Evolutionary conservation across 2,797 vertebrate species (phyloP).

Genomic region (Periophthalmus magnuspinnatus): DNA sequence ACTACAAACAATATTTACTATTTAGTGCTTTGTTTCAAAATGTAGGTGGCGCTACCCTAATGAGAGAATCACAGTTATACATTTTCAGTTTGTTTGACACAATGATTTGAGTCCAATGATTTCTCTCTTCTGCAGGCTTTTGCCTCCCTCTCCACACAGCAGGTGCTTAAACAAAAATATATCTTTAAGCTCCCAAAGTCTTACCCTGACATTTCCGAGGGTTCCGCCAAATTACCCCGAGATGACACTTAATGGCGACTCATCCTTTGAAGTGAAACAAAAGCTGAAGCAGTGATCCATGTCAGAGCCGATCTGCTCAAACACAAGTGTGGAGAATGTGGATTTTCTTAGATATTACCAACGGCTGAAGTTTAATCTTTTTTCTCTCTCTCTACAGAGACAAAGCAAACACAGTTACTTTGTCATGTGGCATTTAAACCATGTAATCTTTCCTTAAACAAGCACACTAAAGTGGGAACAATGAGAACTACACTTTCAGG

Average conservation of each 20-base stretch:
- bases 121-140: conserved; percentile 21
- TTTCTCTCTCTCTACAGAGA: background rate
- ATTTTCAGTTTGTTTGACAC: conserved; percentile 9
- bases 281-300: conserved; percentile 51
- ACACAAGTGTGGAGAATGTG: conserved; percentile 20
- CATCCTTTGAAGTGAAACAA: conserved; percentile 59
- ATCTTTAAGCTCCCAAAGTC: conserved; percentile 46
- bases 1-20: too few species aligned
- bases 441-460: conserved; percentile 15
- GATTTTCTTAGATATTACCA: conserved; percentile 5
- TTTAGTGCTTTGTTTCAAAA: background rate
- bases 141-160: conserved; percentile 27
- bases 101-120: conserved; percentile 15
- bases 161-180: conserved; percentile 39
- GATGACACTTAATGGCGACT: conserved; percentile 49
- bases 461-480: conserved; percentile 5
- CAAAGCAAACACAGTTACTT: background rate
- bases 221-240: conserved; percentile 46
- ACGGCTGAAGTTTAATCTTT: conserved; percentile 16
- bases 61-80: background rate
- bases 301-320: conserved; percentile 25
- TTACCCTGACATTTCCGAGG: conserved; percentile 49
- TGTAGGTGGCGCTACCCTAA: background rate
- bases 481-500: background rate
- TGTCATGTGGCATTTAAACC: conserved; percentile 13